Percentiles rank a stretch among this genome's conserved stretches.
Evolutionary conservation across 2,888 invertebrate genomes (phyloP).

Genomic region (Microctonus hyperodae): DNA sequence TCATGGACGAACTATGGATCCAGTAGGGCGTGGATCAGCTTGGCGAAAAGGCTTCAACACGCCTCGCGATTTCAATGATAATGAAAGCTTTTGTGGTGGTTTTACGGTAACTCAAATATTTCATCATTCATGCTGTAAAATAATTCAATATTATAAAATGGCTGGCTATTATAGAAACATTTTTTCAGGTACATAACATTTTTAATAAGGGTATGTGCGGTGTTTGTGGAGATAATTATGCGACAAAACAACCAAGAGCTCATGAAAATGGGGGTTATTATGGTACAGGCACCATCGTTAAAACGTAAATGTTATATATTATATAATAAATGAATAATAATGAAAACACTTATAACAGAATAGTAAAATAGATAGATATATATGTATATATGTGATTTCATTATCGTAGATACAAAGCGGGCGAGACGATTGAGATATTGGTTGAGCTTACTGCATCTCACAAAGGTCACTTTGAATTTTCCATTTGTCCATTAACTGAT

Average conservation of each 20-base stretch:
- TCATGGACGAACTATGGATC: slow-evolving; percentile 38
- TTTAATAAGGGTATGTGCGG: slow-evolving; percentile 65
- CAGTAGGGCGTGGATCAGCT: slow-evolving; percentile 38
- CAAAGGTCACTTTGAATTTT: slow-evolving; percentile 64
- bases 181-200: slow-evolving; percentile 23
- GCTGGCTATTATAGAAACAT: neutral
- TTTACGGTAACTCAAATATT: slow-evolving; percentile 24
- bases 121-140: too few relatives aligned
- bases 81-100: slow-evolving; percentile 39
- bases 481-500: slow-evolving; percentile 64
- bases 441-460: slow-evolving; percentile 65
- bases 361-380: neutral
- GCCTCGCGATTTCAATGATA: slow-evolving; percentile 37
- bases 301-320: slow-evolving; percentile 51
- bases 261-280: slow-evolving; percentile 66
- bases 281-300: slow-evolving; percentile 64
- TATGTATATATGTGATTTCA: too few relatives aligned
- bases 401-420: slow-evolving; percentile 52
- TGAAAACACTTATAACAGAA: neutral
- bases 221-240: slow-evolving; percentile 66
- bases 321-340: neutral
- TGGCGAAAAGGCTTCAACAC: slow-evolving; percentile 38
- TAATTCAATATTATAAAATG: neutral
- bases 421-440: slow-evolving; percentile 53
- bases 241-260: slow-evolving; percentile 60